A percentile compares a stretch with the other conserved stretches of the same genome.
Conservation (phyloP, 2,113 vertebrate genomes). For the Prunella fulvescens region DNA sequence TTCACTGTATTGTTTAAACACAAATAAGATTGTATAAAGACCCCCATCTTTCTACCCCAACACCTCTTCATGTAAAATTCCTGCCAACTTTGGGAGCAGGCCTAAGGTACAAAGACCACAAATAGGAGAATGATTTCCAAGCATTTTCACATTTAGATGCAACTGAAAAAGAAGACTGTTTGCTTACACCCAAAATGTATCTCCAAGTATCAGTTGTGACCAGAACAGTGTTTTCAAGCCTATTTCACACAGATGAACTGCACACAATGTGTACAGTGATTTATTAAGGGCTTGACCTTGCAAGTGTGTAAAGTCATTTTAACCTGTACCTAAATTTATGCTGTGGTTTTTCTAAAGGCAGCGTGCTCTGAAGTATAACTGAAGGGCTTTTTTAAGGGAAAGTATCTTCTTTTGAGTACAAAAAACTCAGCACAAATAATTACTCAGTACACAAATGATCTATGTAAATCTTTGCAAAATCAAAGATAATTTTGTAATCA, state of each 20-base stretch:
- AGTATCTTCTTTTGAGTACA: background rate
- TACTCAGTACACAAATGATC: background rate
- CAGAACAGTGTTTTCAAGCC: background rate
- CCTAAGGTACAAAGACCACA: background rate
- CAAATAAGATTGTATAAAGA: background rate
- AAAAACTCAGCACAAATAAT: background rate
- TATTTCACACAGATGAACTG: background rate
- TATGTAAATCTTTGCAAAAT: background rate
- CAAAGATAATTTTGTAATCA: background rate
- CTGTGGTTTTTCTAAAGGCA: background rate
- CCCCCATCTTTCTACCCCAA: background rate
- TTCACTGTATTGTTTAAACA: conserved; percentile 1
- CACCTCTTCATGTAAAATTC: background rate
- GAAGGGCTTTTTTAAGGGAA: background rate
- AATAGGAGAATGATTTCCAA: background rate
- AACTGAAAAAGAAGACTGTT: background rate
- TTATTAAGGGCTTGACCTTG: conserved; percentile 45
- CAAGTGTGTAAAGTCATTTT: conserved; percentile 24
- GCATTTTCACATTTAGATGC: background rate
- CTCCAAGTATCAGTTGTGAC: background rate
- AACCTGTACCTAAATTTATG: conserved; percentile 36
- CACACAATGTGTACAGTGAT: background rate
- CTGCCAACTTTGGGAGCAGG: background rate
- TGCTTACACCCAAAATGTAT: background rate
- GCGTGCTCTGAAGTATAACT: background rate